A percentile compares a stretch with the other conserved stretches of the same genome.
These are phyloP conservation scores for Ctenoplectra terminalis DNA, from an alignment of 1,140 invertebrate genomes.

Conservation along the genomic window DNA sequence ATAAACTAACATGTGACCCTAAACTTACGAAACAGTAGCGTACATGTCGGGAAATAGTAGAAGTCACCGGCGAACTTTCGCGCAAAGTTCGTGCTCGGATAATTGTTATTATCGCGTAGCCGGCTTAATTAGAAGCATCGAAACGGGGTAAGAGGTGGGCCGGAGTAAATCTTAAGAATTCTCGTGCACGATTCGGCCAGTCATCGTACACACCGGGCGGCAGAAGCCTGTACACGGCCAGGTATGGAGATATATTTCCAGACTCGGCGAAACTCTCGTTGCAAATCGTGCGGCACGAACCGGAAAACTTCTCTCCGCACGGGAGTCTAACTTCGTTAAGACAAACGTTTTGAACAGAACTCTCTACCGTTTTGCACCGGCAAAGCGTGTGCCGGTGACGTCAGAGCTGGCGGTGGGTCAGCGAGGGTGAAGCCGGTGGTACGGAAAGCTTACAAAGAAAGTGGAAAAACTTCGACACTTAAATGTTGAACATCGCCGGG, in stretches of 20 bases:
- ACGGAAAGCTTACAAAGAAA: conserved; percentile 48
- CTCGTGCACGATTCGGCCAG: conserved; percentile 32
- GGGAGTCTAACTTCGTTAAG: conserved; percentile 62
- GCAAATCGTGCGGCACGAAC: conserved; percentile 52
- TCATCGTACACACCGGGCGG: neutral
- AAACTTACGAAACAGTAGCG: neutral
- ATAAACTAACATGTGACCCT: neutral
- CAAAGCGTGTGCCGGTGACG: neutral
- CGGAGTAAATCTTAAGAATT: conserved; percentile 62
- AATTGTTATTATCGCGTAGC: conserved; percentile 68
- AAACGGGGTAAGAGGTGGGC: neutral
- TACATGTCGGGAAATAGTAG: conserved; percentile 3
- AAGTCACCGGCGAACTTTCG: conserved; percentile 39
- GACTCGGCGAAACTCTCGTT: conserved; percentile 50
- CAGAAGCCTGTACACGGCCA: neutral
- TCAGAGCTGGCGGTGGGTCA: too few relatives aligned
- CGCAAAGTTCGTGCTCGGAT: conserved; percentile 56
- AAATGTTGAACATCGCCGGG: conserved; percentile 69
- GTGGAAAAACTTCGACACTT: conserved; percentile 70
- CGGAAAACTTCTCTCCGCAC: conserved; percentile 52
- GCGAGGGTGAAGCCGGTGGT: conserved; percentile 17
- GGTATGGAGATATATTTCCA: conserved; percentile 23
- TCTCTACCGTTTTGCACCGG: neutral
- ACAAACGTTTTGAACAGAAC: conserved; percentile 60
- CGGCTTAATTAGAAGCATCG: conserved; percentile 65